Conservation (phyloP, 2,888 invertebrate species). For the Leptopterna dolabrata region DNA sequence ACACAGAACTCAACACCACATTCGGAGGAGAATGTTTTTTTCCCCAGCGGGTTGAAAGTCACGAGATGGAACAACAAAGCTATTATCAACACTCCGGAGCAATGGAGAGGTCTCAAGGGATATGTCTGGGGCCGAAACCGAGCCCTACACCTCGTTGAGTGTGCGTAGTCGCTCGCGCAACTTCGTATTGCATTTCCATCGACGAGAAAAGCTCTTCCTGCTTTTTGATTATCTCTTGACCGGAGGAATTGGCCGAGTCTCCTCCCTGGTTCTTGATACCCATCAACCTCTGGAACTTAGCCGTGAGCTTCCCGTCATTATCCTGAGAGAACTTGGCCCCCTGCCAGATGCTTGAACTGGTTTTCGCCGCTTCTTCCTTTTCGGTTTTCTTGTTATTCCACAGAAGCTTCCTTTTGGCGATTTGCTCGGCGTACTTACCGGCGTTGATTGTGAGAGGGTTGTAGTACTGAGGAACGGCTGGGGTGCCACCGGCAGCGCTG, state of each 20-base stretch:
- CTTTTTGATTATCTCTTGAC: constrained; percentile 66
- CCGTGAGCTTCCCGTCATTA: constrained; percentile 89
- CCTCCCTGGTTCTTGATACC: constrained; percentile 76
- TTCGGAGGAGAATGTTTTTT: background rate
- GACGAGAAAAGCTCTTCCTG: constrained; percentile 88
- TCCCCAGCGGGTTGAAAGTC: background rate
- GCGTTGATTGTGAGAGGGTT: constrained; percentile 81
- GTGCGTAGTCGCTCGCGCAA: constrained; percentile 94
- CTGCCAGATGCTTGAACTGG: constrained; percentile 73
- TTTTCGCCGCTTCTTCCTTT: background rate
- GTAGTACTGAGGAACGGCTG: constrained; percentile 75
- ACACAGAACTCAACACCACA: background rate
- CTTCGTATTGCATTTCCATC: constrained; percentile 97
- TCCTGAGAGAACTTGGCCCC: constrained; percentile 90
- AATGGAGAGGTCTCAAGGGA: constrained; percentile 44
- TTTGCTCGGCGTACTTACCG: constrained; percentile 86
- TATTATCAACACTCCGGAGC: background rate
- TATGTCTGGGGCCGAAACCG: constrained; percentile 74
- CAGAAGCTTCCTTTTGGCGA: constrained; percentile 90
- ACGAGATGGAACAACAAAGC: background rate
- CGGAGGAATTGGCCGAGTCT: constrained; percentile 39
- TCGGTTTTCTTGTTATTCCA: constrained; percentile 73
- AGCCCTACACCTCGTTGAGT: constrained; percentile 91
- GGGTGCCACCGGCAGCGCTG: background rate
- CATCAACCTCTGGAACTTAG: constrained; percentile 96